Percentiles rank a stretch among this genome's conserved stretches.
Conservation (phyloP, 2,888 invertebrate genomes). For the Trisateles emortualis region DNA sequence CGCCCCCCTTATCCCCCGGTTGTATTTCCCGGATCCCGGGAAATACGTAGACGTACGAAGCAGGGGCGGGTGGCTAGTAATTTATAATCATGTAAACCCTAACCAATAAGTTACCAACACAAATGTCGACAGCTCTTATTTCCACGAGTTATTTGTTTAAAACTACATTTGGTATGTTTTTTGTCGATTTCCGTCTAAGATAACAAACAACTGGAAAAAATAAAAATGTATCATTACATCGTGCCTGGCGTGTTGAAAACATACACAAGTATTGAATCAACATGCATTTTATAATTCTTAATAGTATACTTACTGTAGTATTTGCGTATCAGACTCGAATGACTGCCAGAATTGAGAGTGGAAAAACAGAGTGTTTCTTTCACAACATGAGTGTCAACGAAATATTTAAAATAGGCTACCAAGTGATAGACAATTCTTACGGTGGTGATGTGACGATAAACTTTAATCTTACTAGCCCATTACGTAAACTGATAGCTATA, state of each 20-base stretch:
- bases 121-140: too few species aligned
- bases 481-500: background rate
- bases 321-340: background rate
- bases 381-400: background rate
- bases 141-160: too few species aligned
- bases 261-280: background rate
- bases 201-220: background rate
- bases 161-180: background rate
- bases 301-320: background rate
- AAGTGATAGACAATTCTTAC: slow-evolving; percentile 4
- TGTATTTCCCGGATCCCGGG: too few species aligned
- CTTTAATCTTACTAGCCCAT: background rate
- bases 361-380: slow-evolving; percentile 6
- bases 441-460: slow-evolving; percentile 6
- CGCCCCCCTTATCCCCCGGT: too few species aligned
- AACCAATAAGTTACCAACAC: too few species aligned
- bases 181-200: background rate
- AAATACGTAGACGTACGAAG: too few species aligned
- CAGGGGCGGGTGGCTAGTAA: too few species aligned
- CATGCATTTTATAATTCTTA: slow-evolving; percentile 5
- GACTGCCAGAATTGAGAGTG: slow-evolving; percentile 2
- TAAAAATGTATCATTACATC: background rate
- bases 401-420: slow-evolving; percentile 6
- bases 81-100: too few species aligned
- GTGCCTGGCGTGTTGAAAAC: background rate